phyloP scores from a whole-genome alignment of 2,797 vertebrate genomes.

The Podargus strigoides region DNA sequence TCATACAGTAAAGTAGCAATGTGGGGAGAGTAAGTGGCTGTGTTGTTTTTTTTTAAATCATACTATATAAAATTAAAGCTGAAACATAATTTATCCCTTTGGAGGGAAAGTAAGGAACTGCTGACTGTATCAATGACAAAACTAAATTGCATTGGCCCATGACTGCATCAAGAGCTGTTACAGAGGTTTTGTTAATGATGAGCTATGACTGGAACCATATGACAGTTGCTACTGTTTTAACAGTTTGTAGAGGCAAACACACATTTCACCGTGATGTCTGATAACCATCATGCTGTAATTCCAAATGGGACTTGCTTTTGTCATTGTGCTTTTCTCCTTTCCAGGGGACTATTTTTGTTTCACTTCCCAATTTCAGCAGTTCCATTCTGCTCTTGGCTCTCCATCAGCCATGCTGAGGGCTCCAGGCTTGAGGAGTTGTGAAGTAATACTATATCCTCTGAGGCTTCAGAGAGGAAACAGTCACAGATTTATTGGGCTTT shows the following conservation, averaged over 20 bases:
- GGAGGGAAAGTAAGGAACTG: background rate
- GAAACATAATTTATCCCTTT: background rate
- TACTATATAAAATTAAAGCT: background rate
- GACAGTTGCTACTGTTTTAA: constrained; percentile 5
- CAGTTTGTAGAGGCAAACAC: background rate
- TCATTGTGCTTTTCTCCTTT: background rate
- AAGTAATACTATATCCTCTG: constrained; percentile 56
- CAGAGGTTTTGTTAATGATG: background rate
- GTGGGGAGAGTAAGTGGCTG: background rate
- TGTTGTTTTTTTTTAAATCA: background rate
- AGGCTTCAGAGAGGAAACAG: constrained; percentile 56
- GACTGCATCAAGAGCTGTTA: background rate
- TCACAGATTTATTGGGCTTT: constrained; percentile 55
- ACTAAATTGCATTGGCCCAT: background rate
- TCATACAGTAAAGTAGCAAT: background rate
- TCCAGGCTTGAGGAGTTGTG: background rate
- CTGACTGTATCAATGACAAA: background rate
- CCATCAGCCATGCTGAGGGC: constrained; percentile 17
- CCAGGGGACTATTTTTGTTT: constrained; percentile 12
- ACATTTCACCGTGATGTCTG: background rate
- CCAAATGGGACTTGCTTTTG: background rate
- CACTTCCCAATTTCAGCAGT: constrained; percentile 9
- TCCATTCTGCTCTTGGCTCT: constrained; percentile 30
- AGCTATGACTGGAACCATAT: background rate
- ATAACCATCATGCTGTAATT: background rate